phyloP scores from a whole-genome alignment of 2,113 vertebrate genomes.

The Aplodontia rufa region DNA sequence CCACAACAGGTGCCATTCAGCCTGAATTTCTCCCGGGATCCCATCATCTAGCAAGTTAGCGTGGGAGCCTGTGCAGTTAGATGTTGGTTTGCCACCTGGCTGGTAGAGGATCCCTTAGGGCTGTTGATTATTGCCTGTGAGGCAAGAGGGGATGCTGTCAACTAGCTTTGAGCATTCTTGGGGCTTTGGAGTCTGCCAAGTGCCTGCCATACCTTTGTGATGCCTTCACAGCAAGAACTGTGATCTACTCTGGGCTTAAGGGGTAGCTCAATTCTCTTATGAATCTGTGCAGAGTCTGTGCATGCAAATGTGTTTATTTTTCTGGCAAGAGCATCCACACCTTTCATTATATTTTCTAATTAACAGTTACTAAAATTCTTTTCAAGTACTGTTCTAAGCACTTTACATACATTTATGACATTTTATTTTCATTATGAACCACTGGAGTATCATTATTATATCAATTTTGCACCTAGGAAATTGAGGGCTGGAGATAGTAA shows the following conservation, averaged over 20 bases:
- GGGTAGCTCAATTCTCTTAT: background rate
- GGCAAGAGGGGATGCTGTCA: background rate
- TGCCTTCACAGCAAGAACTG: background rate
- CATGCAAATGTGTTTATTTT: slow-evolving; percentile 17
- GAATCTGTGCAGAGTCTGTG: background rate
- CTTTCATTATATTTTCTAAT: slow-evolving; percentile 20
- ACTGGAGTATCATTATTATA: background rate
- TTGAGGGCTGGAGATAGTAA: background rate
- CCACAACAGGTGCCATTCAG: background rate
- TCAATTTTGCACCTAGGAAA: background rate
- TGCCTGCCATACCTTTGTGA: background rate
- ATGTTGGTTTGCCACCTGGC: slow-evolving; percentile 56
- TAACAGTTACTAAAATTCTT: background rate
- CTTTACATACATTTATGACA: background rate
- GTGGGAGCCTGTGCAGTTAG: slow-evolving; percentile 37
- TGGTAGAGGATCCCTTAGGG: background rate
- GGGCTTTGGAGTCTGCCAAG: slow-evolving; percentile 22
- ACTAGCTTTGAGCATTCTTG: background rate
- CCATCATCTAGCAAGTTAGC: slow-evolving; percentile 51
- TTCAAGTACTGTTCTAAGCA: background rate
- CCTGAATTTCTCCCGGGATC: rapidly evolving
- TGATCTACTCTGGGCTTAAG: background rate
- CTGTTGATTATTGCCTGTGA: background rate
- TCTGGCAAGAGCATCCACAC: background rate
- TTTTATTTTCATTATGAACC: slow-evolving; percentile 26